Evolutionary conservation across 2,797 vertebrate species (phyloP).

Genomic region (Lagocephalus sceleratus): DNA sequence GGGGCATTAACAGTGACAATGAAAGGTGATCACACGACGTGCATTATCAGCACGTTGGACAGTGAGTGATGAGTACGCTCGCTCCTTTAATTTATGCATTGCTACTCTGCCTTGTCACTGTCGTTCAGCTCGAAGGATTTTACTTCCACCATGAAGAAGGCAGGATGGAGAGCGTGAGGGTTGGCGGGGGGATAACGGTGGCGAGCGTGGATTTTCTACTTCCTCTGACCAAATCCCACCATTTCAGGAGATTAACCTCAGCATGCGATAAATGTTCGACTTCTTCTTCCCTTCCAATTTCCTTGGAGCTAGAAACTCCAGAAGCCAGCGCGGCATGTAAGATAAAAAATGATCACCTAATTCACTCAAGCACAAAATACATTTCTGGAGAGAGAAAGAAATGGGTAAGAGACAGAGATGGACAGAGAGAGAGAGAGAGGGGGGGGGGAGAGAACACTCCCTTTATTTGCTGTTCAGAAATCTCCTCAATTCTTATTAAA

Average conservation of each 20-base stretch:
- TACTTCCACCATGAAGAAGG: slow-evolving; percentile 49
- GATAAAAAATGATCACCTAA: slow-evolving; percentile 87
- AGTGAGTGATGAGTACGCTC: slow-evolving; percentile 62
- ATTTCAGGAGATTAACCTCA: slow-evolving; percentile 85
- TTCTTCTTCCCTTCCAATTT: slow-evolving; percentile 82
- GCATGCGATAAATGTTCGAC: slow-evolving; percentile 84
- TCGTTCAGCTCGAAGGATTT: slow-evolving; percentile 64
- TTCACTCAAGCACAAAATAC: slow-evolving; percentile 87
- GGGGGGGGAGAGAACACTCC: slow-evolving; percentile 23
- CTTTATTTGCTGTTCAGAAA: slow-evolving; percentile 41
- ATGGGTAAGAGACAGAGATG: slow-evolving; percentile 22
- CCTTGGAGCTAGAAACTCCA: slow-evolving; percentile 77
- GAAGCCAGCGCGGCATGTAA: slow-evolving; percentile 78
- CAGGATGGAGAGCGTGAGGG: slow-evolving; percentile 22
- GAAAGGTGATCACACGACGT: slow-evolving; percentile 51
- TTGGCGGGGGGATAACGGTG: slow-evolving; percentile 41
- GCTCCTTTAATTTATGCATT: slow-evolving; percentile 68
- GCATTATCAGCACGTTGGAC: slow-evolving; percentile 60
- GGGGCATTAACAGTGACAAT: slow-evolving; percentile 48
- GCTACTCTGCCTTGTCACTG: slow-evolving; percentile 66
- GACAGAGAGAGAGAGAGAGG: slow-evolving; percentile 18
- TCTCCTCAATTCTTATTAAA: slow-evolving; percentile 70
- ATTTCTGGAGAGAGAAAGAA: slow-evolving; percentile 71
- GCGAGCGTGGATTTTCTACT: slow-evolving; percentile 77
- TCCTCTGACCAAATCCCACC: slow-evolving; percentile 81